Base-by-base conservation (phyloP, 2,888 invertebrate species). In the Myopa testacea region DNA sequence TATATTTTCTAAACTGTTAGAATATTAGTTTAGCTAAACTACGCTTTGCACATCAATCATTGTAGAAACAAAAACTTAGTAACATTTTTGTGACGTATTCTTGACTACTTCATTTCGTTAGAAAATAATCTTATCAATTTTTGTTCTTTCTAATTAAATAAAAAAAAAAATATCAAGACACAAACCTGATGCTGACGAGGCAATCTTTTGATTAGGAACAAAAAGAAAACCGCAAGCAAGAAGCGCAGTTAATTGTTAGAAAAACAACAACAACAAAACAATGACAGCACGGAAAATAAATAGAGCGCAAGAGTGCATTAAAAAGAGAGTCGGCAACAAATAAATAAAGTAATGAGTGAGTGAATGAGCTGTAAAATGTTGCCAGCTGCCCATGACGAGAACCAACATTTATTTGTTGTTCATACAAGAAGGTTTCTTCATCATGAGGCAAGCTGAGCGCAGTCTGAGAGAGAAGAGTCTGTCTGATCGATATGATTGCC, bases 201-300 rank as follows among this genome's bases (percentile, higher is more conserved):
- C 45, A 40, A 26, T n/a, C 26, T 50, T 50, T 16, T 69, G n/a
- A 50, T 19, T 50, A 68, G 60, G 38, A 63, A 34, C 63, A 63
- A 63, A 34, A 4, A 34, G 34, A 26, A 63, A 16, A 26, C 2
- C 26, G 26, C 26, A 26, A 63, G 37, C 72, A 72, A 8, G 45
- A 60, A 73, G 60, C 62, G 63, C 63, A 63, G 38, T 73, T 73
- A 63, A 38, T 37, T 73, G 45, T 62, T 73, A 50, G 40, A 62
- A 45, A 73, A 63, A 63, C 1, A 40, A 40, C 40, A 72, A 40
- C 0, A 72, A 72, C 3, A 60, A 60, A 45, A 40, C 38, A 65
- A 37, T 73, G 73, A 63, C 73, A 63, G 45, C 12, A 40, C 38
- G 19, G 14, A 73, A 73, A 73, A 73, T 63, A 63, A 73, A 73